A percentile compares a stretch with the other conserved stretches of the same genome.
These are phyloP conservation scores for Sorex maritimensis DNA, from an alignment of 2,797 vertebrate genomes.

Conservation along the genomic window DNA sequence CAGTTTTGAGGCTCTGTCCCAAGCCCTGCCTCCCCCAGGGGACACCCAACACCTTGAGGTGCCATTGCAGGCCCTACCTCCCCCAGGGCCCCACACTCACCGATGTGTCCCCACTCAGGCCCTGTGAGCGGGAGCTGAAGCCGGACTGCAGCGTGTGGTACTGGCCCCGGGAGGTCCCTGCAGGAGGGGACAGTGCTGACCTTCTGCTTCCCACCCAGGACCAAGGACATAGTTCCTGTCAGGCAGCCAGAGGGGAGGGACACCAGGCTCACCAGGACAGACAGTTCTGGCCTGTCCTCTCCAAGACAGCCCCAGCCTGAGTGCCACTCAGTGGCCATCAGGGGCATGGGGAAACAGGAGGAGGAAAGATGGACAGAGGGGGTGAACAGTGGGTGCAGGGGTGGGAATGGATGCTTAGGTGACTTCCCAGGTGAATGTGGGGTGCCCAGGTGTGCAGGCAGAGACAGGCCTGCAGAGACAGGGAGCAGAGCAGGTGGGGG, in stretches of 20 bases:
- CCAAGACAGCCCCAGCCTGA: no score
- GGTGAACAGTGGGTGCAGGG: not conserved
- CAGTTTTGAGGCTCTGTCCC: not conserved
- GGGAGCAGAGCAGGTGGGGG: no score
- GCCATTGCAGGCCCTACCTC: no score
- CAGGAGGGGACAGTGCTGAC: not conserved
- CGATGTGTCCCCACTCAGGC: conserved; percentile 84
- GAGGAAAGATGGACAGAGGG: not conserved
- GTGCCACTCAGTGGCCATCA: no score
- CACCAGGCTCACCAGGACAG: no score
- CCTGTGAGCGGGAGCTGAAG: conserved; percentile 91
- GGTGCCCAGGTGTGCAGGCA: not conserved
- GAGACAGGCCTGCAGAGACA: not conserved
- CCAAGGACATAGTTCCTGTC: not conserved
- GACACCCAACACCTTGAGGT: no score
- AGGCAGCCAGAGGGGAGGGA: no score
- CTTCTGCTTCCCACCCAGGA: no score
- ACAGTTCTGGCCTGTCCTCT: no score
- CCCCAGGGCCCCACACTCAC: conserved; percentile 77
- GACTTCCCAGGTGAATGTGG: not conserved
- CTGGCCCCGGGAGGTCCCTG: conserved; percentile 68
- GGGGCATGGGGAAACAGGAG: not conserved
- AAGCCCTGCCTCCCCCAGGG: not conserved
- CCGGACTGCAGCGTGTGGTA: conserved; percentile 79
- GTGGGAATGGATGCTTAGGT: not conserved